Percentiles rank a stretch among this genome's conserved stretches.
phyloP scores from a whole-genome alignment of 1,140 invertebrate species.

The Drosophila mayri region DNA sequence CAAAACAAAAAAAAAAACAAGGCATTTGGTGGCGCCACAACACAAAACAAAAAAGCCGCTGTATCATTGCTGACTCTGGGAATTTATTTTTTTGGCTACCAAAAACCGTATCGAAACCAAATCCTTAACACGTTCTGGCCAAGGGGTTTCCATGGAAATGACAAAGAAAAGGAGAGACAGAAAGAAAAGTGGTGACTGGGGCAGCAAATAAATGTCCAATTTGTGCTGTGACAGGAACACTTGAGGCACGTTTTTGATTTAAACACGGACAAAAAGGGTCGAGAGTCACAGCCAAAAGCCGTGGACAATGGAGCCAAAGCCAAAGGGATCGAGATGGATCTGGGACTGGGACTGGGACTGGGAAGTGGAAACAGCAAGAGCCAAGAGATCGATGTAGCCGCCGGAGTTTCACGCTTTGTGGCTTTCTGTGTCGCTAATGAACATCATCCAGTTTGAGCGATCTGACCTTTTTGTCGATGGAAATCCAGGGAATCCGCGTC shows the following conservation, averaged over 20 bases:
- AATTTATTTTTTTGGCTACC: conserved; percentile 38
- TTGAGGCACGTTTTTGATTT: conserved; percentile 82
- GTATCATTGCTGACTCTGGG: conserved; percentile 55
- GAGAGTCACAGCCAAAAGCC: conserved; percentile 61
- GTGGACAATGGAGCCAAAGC: conserved; percentile 24
- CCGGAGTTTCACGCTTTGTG: conserved; percentile 72
- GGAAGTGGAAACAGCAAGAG: conserved; percentile 17
- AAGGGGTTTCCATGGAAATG: conserved; percentile 61
- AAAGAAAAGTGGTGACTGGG: conserved; percentile 45
- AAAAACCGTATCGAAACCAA: conserved; percentile 58
- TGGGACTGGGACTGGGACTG: conserved; percentile 1
- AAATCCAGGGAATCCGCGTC: conserved; percentile 11
- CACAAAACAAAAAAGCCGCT: conserved; percentile 43
- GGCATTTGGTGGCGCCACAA: conserved; percentile 66
- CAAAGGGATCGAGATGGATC: conserved; percentile 3
- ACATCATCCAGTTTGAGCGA: conserved; percentile 76
- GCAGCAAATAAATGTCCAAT: conserved; percentile 81
- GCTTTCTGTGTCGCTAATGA: conserved; percentile 71
- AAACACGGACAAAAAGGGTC: conserved; percentile 76
- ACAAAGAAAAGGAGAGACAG: conserved; percentile 11
- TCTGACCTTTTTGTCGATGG: conserved; percentile 53
- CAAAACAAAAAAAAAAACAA: conserved; percentile 30
- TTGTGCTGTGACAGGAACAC: conserved; percentile 80
- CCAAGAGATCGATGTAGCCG: conserved; percentile 70
- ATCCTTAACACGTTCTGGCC: conserved; percentile 78